Evolutionary conservation across 2,113 vertebrate species (phyloP).

Genomic region (Mandrillus leucophaeus): DNA sequence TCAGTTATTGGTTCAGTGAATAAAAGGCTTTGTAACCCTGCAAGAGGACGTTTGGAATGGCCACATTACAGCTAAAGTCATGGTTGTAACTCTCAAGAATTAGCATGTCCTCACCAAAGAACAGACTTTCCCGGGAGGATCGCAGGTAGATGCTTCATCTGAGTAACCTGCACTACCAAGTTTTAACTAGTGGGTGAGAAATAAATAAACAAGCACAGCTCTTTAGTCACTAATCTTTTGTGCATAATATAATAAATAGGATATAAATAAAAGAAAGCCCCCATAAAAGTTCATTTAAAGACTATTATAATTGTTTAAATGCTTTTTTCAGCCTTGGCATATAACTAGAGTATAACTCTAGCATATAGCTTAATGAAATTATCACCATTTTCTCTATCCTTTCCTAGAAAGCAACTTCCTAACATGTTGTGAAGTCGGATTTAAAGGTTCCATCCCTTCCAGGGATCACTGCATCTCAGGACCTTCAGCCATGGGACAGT

Average conservation of each 20-base stretch:
- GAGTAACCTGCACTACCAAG: background rate
- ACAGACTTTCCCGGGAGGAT: background rate
- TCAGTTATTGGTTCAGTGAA: background rate
- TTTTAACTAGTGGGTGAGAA: background rate
- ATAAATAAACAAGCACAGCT: background rate
- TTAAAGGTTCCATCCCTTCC: background rate
- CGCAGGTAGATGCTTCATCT: too few relatives aligned
- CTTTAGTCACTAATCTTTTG: background rate
- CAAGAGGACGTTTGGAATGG: background rate
- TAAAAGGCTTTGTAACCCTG: background rate
- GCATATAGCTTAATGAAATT: background rate
- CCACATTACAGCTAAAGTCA: rapidly evolving
- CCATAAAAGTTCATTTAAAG: background rate
- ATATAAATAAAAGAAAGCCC: background rate
- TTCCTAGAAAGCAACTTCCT: background rate
- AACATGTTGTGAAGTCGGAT: background rate
- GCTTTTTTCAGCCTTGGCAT: background rate
- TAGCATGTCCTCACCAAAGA: background rate
- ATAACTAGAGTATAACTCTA: background rate
- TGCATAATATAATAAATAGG: background rate
- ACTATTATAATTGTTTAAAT: background rate
- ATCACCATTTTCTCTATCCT: rapidly evolving
- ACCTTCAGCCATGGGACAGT: background rate
- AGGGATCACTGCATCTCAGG: background rate
- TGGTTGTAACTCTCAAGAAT: background rate